Evolutionary conservation across 1,140 invertebrate species (phyloP).

Genomic region (Maniola jurtina): DNA sequence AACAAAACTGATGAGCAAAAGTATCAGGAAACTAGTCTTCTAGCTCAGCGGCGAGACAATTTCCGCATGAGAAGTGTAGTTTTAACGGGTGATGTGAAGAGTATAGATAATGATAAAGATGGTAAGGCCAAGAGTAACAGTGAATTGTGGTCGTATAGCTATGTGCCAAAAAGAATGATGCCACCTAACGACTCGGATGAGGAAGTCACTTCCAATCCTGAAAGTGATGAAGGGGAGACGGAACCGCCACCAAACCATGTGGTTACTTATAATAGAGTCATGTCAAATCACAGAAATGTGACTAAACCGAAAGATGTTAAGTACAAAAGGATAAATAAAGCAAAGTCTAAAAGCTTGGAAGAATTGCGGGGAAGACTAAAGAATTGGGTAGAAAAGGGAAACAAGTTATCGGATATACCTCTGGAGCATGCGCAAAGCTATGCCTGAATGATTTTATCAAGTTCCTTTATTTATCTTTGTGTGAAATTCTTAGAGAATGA

Average conservation of each 20-base stretch:
- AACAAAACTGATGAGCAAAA: slow-evolving; percentile 75
- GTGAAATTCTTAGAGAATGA: slow-evolving; percentile 22
- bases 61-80: slow-evolving; percentile 73
- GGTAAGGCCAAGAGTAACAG: slow-evolving; percentile 57
- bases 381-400: slow-evolving; percentile 91
- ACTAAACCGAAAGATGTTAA: slow-evolving; percentile 94
- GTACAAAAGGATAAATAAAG: slow-evolving; percentile 93
- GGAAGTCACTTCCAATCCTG: slow-evolving; percentile 62
- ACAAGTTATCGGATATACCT: slow-evolving; percentile 78
- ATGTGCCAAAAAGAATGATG: slow-evolving; percentile 76
- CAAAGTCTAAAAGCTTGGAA: slow-evolving; percentile 92
- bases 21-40: slow-evolving; percentile 64
- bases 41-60: slow-evolving; percentile 70
- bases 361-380: slow-evolving; percentile 89
- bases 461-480: slow-evolving; percentile 38
- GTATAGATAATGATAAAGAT: slow-evolving; percentile 71
- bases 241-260: slow-evolving; percentile 80
- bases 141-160: slow-evolving; percentile 73
- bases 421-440: slow-evolving; percentile 77
- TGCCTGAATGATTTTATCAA: slow-evolving; percentile 50
- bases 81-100: slow-evolving; percentile 68
- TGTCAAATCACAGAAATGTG: slow-evolving; percentile 93
- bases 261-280: slow-evolving; percentile 90
- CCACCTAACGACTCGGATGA: slow-evolving; percentile 73
- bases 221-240: slow-evolving; percentile 62